Base-by-base conservation (phyloP, 2,113 vertebrate genomes). In the Solea solea region DNA sequence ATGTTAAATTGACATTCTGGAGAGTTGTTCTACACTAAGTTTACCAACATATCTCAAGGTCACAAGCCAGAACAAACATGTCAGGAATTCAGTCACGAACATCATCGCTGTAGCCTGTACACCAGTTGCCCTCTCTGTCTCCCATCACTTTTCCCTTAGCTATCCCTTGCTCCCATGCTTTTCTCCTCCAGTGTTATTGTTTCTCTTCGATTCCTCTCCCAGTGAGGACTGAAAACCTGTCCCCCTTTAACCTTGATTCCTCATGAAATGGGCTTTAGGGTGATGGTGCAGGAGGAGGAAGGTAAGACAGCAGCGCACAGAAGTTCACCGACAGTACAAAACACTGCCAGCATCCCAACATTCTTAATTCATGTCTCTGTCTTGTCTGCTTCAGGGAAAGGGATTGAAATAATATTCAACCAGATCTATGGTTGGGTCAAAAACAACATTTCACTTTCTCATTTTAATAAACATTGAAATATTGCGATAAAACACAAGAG, bases 211-310 rank as follows among this genome's bases (percentile, higher is more conserved):
- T 69, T 79, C 66, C 71, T 67, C 66, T 66, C 54, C 63, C 66
- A 85, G 86, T 79, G 75, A 81, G 73, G 64, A 64, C 69, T 85
- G 89, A 91, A 86, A 92, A 86, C 86, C 88, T 59, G 81, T 91
- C 86, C 91, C 82, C 77, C 21, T 21, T 76, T 90, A 89, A 88
- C 84, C 77, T 49, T 58, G 78, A 88, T 86, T 90, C 86, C 73
- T 85, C 77, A 51, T 72, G 76, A 76, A 50, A 78, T 55, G 78
- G 50, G 68, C 62, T 86, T 76, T 69, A 44, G 63, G 65, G 64
- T 69, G 75, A 71, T 63, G 76, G 60, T 72, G 84, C 41, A 72
- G 42, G 65, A 78, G 34, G 5, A 34, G 5, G 81, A 72, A 75
- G 82, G 76, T 74, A 60, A 69, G 85, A 72, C 71, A 76, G 64